Conservation (phyloP, 92 coral and sea anemone genomes). For the Plumapathes pennacea region DNA sequence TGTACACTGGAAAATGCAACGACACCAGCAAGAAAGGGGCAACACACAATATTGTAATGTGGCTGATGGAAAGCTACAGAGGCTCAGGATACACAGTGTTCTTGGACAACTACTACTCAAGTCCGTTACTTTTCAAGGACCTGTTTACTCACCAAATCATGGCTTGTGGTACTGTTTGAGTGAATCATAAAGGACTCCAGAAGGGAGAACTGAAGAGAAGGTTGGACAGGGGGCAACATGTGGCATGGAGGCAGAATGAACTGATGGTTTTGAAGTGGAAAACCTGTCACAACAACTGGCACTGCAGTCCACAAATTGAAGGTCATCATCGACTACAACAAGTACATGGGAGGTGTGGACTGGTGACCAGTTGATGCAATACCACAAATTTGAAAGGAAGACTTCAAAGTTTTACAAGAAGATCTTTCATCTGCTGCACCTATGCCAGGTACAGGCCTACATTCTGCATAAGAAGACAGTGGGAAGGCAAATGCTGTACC, state of each 20-base stretch:
- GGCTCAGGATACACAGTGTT: slow-evolving; percentile 22
- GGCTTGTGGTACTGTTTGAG: slow-evolving; percentile 32
- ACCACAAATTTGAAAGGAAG: slow-evolving; percentile 29
- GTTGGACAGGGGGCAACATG: slow-evolving; percentile 6
- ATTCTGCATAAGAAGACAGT: slow-evolving; percentile 1
- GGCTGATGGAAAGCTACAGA: slow-evolving; percentile 8
- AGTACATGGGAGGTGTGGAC: slow-evolving; percentile 49
- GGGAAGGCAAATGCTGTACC: background rate
- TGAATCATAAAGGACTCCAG: slow-evolving; percentile 35
- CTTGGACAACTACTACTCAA: slow-evolving; percentile 26
- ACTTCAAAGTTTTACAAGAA: slow-evolving; percentile 50
- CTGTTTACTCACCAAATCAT: background rate
- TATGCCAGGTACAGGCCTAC: slow-evolving; percentile 26
- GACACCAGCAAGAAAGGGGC: slow-evolving; percentile 7
- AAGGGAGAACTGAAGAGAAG: background rate
- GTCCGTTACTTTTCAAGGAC: slow-evolving; percentile 10
- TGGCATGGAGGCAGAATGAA: background rate
- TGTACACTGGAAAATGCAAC: slow-evolving; percentile 1
- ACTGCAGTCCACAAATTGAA: slow-evolving; percentile 18
- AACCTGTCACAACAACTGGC: slow-evolving; percentile 12
- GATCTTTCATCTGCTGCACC: slow-evolving; percentile 34
- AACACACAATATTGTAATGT: slow-evolving; percentile 9
- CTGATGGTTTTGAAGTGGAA: slow-evolving; percentile 45
- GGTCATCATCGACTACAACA: slow-evolving; percentile 22
- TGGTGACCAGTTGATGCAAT: slow-evolving; percentile 39